Evolutionary conservation across 2,797 vertebrate species (phyloP).

Genomic region (Aeoliscus strigatus): DNA sequence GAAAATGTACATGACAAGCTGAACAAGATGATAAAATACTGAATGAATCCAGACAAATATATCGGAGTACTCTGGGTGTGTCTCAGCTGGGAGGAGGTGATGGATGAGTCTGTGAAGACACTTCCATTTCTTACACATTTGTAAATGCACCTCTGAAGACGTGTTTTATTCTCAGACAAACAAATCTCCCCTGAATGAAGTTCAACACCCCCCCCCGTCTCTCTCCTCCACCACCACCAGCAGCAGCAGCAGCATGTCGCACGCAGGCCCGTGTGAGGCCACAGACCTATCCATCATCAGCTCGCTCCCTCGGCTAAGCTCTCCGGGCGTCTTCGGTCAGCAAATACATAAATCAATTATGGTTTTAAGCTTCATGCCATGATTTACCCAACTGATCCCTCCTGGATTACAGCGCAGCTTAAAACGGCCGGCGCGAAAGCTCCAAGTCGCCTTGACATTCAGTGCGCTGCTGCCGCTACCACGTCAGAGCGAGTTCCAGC

Average conservation of each 20-base stretch:
- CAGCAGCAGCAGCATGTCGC: too few species aligned
- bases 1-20: too few species aligned
- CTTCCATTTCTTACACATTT: too few species aligned
- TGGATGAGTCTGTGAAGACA: too few species aligned
- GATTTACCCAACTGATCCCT: constrained; percentile 79
- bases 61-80: too few species aligned
- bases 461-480: constrained; percentile 48
- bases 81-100: too few species aligned
- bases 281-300: constrained; percentile 70
- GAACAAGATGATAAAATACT: too few species aligned
- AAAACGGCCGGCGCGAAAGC: constrained; percentile 57
- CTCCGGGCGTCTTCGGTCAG: constrained; percentile 75
- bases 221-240: too few species aligned
- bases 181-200: constrained; percentile 46
- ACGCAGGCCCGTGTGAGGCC: neutral
- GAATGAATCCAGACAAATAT: too few species aligned
- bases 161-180: constrained; percentile 50
- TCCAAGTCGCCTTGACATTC: constrained; percentile 55
- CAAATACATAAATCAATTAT: constrained; percentile 84
- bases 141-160: too few species aligned
- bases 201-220: neutral
- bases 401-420: constrained; percentile 74
- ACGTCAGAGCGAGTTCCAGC: too few species aligned
- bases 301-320: constrained; percentile 68
- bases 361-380: constrained; percentile 79